Evolutionary conservation across 2,888 invertebrate genomes (phyloP), one percentile per base, ranked within the genome.

Genomic region (Drosophila neotestacea): DNA sequence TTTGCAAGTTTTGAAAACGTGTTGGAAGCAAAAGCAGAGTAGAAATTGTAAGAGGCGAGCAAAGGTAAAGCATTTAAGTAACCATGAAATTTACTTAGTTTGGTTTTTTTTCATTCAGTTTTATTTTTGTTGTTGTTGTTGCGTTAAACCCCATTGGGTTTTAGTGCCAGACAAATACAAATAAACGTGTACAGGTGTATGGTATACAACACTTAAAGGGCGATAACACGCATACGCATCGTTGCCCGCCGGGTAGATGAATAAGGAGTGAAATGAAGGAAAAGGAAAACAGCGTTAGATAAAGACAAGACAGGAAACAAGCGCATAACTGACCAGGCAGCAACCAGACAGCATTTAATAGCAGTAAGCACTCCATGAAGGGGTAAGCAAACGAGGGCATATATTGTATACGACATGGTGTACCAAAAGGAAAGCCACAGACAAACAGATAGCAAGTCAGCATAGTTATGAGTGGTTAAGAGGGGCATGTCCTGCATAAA

Each of bases 1-100:
- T 63, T 59, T 58, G 28, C 38, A 66, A 63, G 59, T 60, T 73
- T 63, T 59, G n/a, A 59, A 58, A 67, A 56, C 47, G 44, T 34
- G 42, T 46, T 59, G 36, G 6, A 36, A 16, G 30, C 55, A 38
- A 39, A 22, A 39, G 36, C 34, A 48, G 30, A 48, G 48, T 22
- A 50, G 44, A n/a, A 36, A 48, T 42, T 36, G n/a, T 28, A 27
- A 47, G 39, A 58, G 63, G 39, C 47, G 36, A 51, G 59, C 46
- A 42, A 51, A 67, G 74, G 73, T 69, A 52, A 71, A 79, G 58
- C 70, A 67, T 73, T 77, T 75, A 83, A 81, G 81, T 72, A 86
- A 83, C 81, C 84, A 80, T 86, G 70, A 83, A 86, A 78, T 83
- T 72, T 73, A 86, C 83, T 69, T 68, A 47, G 52, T 64, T 47